phyloP scores from a whole-genome alignment of 2,113 vertebrate species.

The Spheniscus mendiculus region DNA sequence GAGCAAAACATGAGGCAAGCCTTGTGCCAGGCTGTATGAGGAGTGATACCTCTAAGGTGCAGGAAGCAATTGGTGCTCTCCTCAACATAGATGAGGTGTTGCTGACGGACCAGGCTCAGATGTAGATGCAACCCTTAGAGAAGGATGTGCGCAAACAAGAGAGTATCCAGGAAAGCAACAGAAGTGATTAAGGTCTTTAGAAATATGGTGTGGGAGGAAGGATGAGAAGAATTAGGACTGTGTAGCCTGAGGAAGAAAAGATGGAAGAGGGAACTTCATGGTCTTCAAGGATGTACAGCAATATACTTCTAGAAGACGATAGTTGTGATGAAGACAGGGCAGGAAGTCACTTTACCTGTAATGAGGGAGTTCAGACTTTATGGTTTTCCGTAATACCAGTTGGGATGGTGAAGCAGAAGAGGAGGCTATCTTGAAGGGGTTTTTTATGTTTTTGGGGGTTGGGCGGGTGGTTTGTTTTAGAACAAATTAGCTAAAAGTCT shows the following conservation, averaged over 20 bases:
- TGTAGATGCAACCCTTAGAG: background rate
- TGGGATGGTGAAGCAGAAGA: background rate
- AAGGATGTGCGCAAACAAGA: background rate
- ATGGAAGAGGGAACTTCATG: background rate
- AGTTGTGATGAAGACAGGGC: background rate
- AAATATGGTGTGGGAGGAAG: background rate
- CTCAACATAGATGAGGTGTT: background rate
- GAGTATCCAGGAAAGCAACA: background rate
- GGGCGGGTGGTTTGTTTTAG: too few relatives aligned
- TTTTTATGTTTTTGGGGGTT: background rate
- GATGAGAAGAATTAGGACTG: background rate
- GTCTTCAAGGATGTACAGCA: background rate
- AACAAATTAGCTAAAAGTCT: background rate
- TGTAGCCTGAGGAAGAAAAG: background rate
- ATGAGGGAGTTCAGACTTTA: background rate
- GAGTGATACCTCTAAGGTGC: background rate
- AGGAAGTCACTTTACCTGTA: background rate
- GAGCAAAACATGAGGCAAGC: background rate
- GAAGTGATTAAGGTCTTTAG: background rate
- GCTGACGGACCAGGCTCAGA: background rate
- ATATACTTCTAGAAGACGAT: background rate
- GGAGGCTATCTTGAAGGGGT: background rate
- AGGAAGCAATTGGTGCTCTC: background rate
- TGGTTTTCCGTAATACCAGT: background rate
- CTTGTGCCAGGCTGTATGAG: background rate